phyloP scores from a whole-genome alignment of 1,140 invertebrate genomes.

The Zaprionus vittiger region DNA sequence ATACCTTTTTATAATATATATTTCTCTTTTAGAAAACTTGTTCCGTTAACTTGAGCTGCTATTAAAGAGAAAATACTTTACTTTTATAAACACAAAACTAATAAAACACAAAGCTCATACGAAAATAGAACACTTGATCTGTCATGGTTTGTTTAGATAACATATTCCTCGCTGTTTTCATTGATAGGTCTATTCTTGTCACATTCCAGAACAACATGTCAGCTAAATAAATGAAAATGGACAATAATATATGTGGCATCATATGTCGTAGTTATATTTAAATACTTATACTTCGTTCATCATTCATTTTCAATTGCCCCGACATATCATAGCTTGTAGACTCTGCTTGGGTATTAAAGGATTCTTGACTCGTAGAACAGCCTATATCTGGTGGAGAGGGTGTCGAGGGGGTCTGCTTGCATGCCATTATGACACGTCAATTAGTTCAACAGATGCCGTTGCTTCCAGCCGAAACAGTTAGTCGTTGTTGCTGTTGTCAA shows the following conservation, averaged over 20 bases:
- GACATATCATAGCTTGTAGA: background rate
- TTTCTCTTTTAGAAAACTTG: too few species aligned
- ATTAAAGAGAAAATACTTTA: too few species aligned
- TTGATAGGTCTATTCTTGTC: background rate
- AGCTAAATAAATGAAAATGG: background rate
- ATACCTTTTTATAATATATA: too few species aligned
- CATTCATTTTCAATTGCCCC: background rate
- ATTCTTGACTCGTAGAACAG: too few species aligned
- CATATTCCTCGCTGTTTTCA: background rate
- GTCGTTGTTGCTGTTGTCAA: conserved; percentile 14
- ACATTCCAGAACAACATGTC: background rate
- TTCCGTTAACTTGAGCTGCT: too few species aligned
- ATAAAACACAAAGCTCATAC: too few species aligned
- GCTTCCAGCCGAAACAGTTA: background rate
- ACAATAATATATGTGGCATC: too few species aligned
- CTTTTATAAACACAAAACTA: too few species aligned
- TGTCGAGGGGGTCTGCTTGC: background rate
- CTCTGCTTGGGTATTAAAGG: background rate
- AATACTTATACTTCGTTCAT: background rate
- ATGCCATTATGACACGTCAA: conserved; percentile 18
- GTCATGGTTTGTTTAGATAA: background rate
- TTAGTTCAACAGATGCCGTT: conserved; percentile 33
- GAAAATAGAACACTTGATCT: too few species aligned
- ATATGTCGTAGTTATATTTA: background rate
- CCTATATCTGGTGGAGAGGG: too few species aligned